Evolutionary conservation across 2,888 invertebrate species (phyloP).

Genomic region (Ramazzottius varieornatus): DNA sequence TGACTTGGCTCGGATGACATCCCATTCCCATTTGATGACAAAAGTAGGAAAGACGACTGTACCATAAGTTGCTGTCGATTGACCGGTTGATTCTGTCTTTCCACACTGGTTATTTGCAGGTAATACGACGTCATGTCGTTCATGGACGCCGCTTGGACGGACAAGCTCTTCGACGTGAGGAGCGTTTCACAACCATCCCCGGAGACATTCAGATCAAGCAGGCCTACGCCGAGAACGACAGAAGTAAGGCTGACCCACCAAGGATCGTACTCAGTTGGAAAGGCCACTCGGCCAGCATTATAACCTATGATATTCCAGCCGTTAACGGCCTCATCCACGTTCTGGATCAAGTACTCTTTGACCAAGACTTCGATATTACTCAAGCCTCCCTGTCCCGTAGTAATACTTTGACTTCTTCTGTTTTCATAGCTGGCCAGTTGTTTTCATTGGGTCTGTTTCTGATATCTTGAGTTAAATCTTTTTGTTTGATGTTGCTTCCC

Average conservation of each 20-base stretch:
- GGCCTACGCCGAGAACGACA: not conserved
- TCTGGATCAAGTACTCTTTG: conserved; percentile 59
- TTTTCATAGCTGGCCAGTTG: too few species aligned
- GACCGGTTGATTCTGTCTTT: conserved; percentile 21
- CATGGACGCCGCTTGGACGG: conserved; percentile 27
- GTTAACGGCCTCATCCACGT: conserved; percentile 86
- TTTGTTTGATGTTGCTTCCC: too few species aligned
- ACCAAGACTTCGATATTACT: conserved; percentile 20
- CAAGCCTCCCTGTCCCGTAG: not conserved
- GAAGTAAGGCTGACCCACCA: too few species aligned
- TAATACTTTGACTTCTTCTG: too few species aligned
- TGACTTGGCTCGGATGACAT: conserved; percentile 38
- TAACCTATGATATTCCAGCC: conserved; percentile 72
- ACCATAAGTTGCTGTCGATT: not conserved
- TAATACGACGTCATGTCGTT: conserved; percentile 63
- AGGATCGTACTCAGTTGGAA: conserved; percentile 37
- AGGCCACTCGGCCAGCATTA: conserved; percentile 50
- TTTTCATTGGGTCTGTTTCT: too few species aligned
- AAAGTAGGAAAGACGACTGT: conserved; percentile 25
- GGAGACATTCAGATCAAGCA: not conserved
- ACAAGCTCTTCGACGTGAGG: not conserved
- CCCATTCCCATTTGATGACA: conserved; percentile 57
- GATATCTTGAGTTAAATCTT: too few species aligned
- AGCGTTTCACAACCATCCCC: not conserved
- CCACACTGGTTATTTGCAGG: conserved; percentile 35